Conservation (phyloP, 2,888 invertebrate genomes). For the Homarus gammarus region DNA sequence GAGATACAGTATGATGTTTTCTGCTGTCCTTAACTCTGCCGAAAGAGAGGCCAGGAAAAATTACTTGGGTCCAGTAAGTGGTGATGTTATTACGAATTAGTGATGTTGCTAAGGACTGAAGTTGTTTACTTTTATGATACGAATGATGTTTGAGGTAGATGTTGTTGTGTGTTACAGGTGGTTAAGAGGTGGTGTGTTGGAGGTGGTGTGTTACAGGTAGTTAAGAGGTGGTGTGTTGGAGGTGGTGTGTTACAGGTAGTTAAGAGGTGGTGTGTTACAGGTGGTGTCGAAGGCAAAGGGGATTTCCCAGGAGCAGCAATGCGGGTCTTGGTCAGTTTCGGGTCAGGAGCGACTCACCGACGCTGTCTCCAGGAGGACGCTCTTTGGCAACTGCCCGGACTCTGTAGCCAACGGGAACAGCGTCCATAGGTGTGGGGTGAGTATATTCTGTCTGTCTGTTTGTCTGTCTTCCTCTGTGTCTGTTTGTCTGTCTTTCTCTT, state of each 20-base stretch:
- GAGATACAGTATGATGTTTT: too few relatives aligned
- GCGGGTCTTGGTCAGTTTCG: conserved; percentile 65
- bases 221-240: background rate
- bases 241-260: background rate
- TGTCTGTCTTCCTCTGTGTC: background rate
- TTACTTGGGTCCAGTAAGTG: too few relatives aligned
- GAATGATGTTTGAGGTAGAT: too few relatives aligned
- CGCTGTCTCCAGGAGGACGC: conserved; percentile 57
- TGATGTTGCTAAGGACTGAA: too few relatives aligned
- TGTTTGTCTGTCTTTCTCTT: background rate
- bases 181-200: too few relatives aligned
- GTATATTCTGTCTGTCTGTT: background rate
- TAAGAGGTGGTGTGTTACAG: background rate
- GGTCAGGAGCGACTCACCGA: conserved; percentile 46
- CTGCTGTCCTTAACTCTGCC: too few relatives aligned
- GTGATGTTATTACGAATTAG: too few relatives aligned
- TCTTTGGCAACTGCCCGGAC: conserved; percentile 67
- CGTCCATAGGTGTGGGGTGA: conserved; percentile 40
- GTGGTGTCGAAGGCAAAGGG: conserved; percentile 21
- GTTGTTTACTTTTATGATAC: too few relatives aligned
- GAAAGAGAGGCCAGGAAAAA: too few relatives aligned
- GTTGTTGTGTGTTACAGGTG: too few relatives aligned
- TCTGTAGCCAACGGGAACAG: background rate
- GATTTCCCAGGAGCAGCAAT: conserved; percentile 55
- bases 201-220: background rate